Base-by-base conservation (phyloP, 2,113 vertebrate species). In the Urocynchramus pylzowi region DNA sequence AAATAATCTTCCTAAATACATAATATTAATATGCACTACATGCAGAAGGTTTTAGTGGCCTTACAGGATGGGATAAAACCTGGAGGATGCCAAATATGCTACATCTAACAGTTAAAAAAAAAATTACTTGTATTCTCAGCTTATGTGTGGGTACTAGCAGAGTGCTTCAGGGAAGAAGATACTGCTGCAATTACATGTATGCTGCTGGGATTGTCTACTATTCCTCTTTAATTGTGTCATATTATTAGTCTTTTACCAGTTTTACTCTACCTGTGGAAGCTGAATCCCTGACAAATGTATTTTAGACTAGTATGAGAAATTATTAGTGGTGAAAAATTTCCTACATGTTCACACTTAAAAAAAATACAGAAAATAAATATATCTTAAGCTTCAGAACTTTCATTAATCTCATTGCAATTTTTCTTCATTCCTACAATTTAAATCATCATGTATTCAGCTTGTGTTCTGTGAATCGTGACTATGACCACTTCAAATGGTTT, bases 151-250 rank as follows among this genome's bases (percentile, higher is more conserved):
- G n/a, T 67, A 28, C 10, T 13, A 67, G 47, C 19, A 50, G 20
- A 26, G 33, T 47, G 42, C 39, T 86, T 63, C 35, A 47, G 61
- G 61, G 53, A 60, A 82, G 35, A 52, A 74, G 54, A 33, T 16
- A 7, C 19, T 67, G 60, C 59, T 14, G 19, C 57, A 61, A 3
- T 33, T 39, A 7, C 6, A 22, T 3, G 1, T 0, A 0, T 26
- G 3, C 26, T 86, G 31, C 42, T 42, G 41, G 71, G 15, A 16
- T 14, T 92, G 49, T 23, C 49, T 67, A 0, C 17, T 75, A 11
- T 76, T 9, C 26, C 30, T 71, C 39, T 33, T 60, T 63, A 54
- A 17, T 33, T 59, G 22, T 56, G 18, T 9, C 5, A 6, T 11
- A 7, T 61, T 49, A 8, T 31, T 41, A 17, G 16, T 21, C 14